Conservation (phyloP, 2,113 vertebrate species). For the Excalfactoria chinensis region DNA sequence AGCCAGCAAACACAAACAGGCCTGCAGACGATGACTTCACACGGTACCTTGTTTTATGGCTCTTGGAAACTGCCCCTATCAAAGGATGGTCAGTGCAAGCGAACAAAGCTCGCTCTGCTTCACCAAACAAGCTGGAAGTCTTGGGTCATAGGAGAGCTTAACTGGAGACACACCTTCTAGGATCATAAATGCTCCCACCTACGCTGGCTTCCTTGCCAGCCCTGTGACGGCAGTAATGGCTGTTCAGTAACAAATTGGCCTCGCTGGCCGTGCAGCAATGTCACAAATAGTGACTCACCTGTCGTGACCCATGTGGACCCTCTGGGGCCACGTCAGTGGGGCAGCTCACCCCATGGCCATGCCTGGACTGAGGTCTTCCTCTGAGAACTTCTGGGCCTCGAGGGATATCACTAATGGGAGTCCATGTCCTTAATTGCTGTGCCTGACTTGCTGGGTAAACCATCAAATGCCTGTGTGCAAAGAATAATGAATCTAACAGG, state of each 20-base stretch:
- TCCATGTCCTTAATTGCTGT: neutral
- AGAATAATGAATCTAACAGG: conserved; percentile 64
- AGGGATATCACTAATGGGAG: neutral
- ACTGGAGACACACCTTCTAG: conserved; percentile 8
- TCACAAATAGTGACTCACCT: neutral
- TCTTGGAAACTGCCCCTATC: conserved; percentile 7
- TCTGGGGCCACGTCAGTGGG: neutral
- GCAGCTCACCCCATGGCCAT: neutral
- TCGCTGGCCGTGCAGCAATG: neutral
- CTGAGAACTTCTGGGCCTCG: neutral
- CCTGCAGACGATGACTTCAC: neutral
- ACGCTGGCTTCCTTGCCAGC: neutral
- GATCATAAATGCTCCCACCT: neutral
- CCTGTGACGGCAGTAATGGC: neutral
- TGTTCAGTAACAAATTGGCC: neutral
- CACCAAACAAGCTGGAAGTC: neutral
- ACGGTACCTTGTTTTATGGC: neutral
- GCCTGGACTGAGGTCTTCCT: neutral
- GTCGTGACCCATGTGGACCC: neutral
- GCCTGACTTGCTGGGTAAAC: conserved; percentile 57
- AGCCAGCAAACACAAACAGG: neutral
- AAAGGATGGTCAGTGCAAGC: neutral
- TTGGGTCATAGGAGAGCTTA: neutral
- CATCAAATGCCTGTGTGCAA: conserved; percentile 44
- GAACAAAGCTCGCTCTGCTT: neutral